Base-by-base conservation (phyloP, 2,113 vertebrate genomes). In the Lamprologus callipterus region DNA sequence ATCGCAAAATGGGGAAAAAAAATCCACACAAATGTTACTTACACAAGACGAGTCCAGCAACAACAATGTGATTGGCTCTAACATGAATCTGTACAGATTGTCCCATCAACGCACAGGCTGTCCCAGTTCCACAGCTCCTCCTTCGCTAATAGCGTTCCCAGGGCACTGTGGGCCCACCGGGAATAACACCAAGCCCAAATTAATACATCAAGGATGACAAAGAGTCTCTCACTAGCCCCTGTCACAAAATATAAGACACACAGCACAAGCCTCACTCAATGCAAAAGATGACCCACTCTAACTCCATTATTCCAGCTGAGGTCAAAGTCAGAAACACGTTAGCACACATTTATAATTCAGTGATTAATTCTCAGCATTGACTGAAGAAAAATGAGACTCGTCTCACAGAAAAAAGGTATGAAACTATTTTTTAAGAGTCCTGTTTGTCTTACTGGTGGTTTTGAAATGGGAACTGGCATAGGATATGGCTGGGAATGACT, bases 21-120 rank as follows among this genome's bases (percentile, higher is more conserved):
- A 70, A 40, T 37, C 16, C 45, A 78, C 73, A 78, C 26, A 83
- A 60, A 84, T 17, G 79, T 80, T 57, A 63, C 75, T 33, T 6
- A 68, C 54, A 80, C 89, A 58, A 81, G 33, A 89, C 63, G 49
- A 33, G 58, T 85, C 70, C 54, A 57, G 53, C 60, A 84, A 85
- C 58, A 60, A 51, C 83, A 84, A 14, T 73, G 60, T 82, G 57
- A 89, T 49, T n/a, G 87, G 88, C 73, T 91, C 54, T n/a, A 58
- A 87, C 79, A 82, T 82, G 81, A 87, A 81, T 82, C 87, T 90
- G 70, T 89, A 89, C 87, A 91, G 94, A 94, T 95, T 94, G 94
- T 95, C 95, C 94, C 92, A 82, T 88, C 91, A 93, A 91, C 80
- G 88, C 92, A 91, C 83, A 80, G 80, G 83, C 93, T 87, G 85